Evolutionary conservation across 2,113 vertebrate genomes (phyloP), one percentile per base, ranked within the genome.

Genomic region (Calypte anna): DNA sequence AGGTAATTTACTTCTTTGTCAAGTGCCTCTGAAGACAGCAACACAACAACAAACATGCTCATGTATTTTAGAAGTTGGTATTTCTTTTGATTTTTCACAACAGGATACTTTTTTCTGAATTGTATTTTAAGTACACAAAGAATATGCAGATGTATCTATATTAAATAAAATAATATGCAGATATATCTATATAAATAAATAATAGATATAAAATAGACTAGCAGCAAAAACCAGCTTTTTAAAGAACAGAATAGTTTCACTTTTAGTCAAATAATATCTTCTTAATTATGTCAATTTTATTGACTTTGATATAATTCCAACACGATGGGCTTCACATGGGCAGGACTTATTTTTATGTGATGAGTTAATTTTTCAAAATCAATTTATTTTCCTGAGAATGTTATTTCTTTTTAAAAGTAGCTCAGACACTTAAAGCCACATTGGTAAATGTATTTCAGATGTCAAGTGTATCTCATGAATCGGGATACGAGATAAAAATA

Each of bases 361-460:
- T 36, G 12, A 68, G 14, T 72, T 82, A 33, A 43, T 67, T 76
- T 82, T 92, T 91, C 36, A 46, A 79, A 76, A 93, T 66, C 27
- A 73, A 46, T 13, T 73, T 23, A 79, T 48, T 85, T 24, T 84
- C 63, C 27, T 43, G 55, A 84, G 40, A 87, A 82, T 31, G 31
- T 28, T 46, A 55, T 23, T 69, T 69, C 43, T 79, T 93, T 72
- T 31, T 17, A 69, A 69, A 87, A 62, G 18, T 38, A 12, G 46
- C 40, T 84, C 57, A 62, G 59, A 43, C 38, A 51, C 12, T 57
- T 43, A 22, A 4, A 80, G 48, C 1, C 22, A 70, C 50, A 20
- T 55, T 83, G 62, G 36, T 18, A 80, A 79, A 55, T 21, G 12
- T 18, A 64, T 75, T 90, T 93, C 80, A 48, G 40, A 82, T n/a